A percentile compares a stretch with the other conserved stretches of the same genome.
Evolutionary conservation across 2,797 vertebrate species (phyloP).

Genomic region (Leucoraja ocellata): DNA sequence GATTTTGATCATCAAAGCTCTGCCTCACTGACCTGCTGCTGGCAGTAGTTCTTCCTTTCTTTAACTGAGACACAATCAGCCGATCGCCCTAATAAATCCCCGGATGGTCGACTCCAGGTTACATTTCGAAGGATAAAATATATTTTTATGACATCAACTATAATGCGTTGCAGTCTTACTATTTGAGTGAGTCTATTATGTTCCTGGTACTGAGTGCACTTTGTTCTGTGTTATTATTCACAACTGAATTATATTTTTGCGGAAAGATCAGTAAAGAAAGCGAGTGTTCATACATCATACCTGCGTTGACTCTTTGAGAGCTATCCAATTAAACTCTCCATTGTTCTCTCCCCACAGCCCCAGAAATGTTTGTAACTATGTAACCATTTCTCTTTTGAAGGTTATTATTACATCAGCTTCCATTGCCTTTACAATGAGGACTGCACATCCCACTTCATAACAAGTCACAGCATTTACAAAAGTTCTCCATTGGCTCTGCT

Average conservation of each 20-base stretch:
- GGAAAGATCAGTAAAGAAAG: neutral
- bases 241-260: neutral
- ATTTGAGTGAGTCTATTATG: neutral
- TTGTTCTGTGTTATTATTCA: neutral
- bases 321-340: neutral
- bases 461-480: neutral
- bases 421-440: neutral
- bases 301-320: neutral
- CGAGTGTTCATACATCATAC: neutral
- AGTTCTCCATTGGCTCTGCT: neutral
- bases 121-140: neutral
- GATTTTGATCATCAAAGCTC: neutral
- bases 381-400: neutral
- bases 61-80: neutral
- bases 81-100: neutral
- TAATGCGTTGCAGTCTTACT: neutral
- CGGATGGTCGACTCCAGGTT: neutral
- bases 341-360: neutral
- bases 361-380: neutral
- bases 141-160: neutral
- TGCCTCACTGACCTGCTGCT: neutral
- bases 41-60: neutral
- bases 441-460: neutral
- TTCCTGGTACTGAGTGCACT: neutral
- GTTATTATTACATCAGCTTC: neutral